Evolutionary conservation across 1,140 invertebrate species (phyloP).

Genomic region (Zaprionus gabonicus): DNA sequence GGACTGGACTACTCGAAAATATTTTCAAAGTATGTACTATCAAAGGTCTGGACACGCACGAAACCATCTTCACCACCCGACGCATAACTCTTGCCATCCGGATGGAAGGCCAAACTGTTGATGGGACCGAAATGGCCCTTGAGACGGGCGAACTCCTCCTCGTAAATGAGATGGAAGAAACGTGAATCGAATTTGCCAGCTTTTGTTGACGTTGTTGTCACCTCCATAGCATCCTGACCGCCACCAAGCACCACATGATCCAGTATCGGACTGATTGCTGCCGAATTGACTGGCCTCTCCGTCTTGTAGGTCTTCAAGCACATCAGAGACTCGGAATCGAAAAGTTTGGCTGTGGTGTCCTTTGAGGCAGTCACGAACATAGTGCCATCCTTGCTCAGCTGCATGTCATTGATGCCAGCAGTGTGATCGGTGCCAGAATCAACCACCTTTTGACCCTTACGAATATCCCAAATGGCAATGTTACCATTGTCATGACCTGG

Average conservation of each 20-base stretch:
- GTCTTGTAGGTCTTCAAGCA: conserved; percentile 97
- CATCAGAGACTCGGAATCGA: conserved; percentile 94
- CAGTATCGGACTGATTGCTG: conserved; percentile 95
- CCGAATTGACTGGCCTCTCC: conserved; percentile 98
- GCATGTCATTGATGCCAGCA: conserved; percentile 97
- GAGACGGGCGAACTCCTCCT: conserved; percentile 99
- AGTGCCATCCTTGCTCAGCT: conserved; percentile 95
- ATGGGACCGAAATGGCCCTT: conserved; percentile 99
- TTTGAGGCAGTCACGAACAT: conserved; percentile 99
- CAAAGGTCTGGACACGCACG: conserved; percentile 97
- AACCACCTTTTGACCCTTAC: conserved; percentile 92
- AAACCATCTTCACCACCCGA: conserved; percentile 99
- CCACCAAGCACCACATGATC: conserved; percentile 98
- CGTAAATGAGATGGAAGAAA: conserved; percentile 99
- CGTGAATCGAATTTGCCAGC: conserved; percentile 99
- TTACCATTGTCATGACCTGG: conserved; percentile 95
- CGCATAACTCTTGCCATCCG: conserved; percentile 98
- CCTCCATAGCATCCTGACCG: conserved; percentile 99
- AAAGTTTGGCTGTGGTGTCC: conserved; percentile 96
- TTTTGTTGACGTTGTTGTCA: conserved; percentile 97
- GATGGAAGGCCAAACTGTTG: conserved; percentile 99
- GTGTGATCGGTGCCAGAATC: conserved; percentile 92
- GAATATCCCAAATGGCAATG: conserved; percentile 95
- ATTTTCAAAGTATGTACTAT: conserved; percentile 98
- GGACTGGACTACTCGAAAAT: conserved; percentile 92